Evolutionary conservation across 2,113 vertebrate genomes (phyloP), one percentile per base, ranked within the genome.

Genomic region (Albula goreensis): DNA sequence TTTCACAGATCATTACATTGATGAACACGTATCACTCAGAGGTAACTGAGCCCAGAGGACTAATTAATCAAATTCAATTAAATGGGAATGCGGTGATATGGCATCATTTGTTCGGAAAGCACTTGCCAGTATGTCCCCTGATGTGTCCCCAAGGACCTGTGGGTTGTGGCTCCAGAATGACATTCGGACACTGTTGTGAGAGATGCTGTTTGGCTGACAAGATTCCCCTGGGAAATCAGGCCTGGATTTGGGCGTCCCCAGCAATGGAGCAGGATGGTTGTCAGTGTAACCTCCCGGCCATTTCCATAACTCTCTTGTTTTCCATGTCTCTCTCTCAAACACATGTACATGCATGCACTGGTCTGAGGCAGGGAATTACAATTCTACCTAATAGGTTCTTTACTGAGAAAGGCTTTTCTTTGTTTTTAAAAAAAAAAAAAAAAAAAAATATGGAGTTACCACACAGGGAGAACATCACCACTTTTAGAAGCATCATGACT

Each of bases 1-100:
- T 31, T 74, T 74, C 70, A 74, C 70, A 74, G 70, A 74, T 74
- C n/a, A 74, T 74, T 31, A 74, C 70, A 10, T 13, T 31, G 70
- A 74, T 74, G n/a, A 74, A 31, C 70, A 8, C 8, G 70, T 22
- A 7, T 74, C 70, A 31, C 70, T 74, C 70, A 31, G 70, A 74
- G 70, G 70, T 74, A 74, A 74, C 70, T 22, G 70, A 74, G 70
- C 70, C 25, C n/a, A n/a, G 70, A 74, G 70, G 70, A 31, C 70
- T 25, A 74, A 74, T 74, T 74, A 74, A 74, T 74, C 70, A 8
- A 10, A 31, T 31, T 74, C 70, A 74, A 74, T 74, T 74, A 74
- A 74, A 74, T 2, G 1, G 70, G 11, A 74, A 9, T 2, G 63
- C 2, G n/a, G n/a, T 2, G 70, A 31, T 31, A 13, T 9, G 70